phyloP scores from a whole-genome alignment of 2,113 vertebrate genomes.

The Aleadryas rufinucha region DNA sequence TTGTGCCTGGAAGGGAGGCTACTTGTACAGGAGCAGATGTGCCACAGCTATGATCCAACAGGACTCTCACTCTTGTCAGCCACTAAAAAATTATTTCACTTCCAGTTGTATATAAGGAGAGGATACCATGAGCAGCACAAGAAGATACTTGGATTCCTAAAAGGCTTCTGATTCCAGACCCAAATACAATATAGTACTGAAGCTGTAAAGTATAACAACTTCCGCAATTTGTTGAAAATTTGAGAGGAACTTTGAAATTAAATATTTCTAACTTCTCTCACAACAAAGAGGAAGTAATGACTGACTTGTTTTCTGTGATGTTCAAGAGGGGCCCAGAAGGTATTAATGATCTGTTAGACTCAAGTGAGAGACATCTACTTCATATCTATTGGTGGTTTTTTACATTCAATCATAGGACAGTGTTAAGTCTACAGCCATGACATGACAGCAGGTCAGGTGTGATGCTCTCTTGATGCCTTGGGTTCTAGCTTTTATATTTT shows the following conservation, averaged over 20 bases:
- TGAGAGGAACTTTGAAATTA: neutral
- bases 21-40: neutral
- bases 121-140: neutral
- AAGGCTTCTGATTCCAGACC: neutral
- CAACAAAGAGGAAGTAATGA: neutral
- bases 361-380: neutral
- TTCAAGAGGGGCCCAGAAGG: neutral
- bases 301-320: neutral
- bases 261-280: neutral
- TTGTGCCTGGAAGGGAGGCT: neutral
- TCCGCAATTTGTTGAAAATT: neutral
- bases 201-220: neutral
- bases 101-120: neutral
- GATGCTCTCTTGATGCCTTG: too few relatives aligned
- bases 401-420: neutral
- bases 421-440: neutral
- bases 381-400: neutral
- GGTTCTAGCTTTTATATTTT: too few relatives aligned
- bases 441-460: neutral
- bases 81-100: neutral
- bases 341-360: neutral
- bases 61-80: neutral
- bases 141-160: neutral
- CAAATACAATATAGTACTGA: neutral
- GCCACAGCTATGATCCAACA: neutral